Evolutionary conservation across 2,888 invertebrate genomes (phyloP).

Genomic region (Strigamia transsilvanica): DNA sequence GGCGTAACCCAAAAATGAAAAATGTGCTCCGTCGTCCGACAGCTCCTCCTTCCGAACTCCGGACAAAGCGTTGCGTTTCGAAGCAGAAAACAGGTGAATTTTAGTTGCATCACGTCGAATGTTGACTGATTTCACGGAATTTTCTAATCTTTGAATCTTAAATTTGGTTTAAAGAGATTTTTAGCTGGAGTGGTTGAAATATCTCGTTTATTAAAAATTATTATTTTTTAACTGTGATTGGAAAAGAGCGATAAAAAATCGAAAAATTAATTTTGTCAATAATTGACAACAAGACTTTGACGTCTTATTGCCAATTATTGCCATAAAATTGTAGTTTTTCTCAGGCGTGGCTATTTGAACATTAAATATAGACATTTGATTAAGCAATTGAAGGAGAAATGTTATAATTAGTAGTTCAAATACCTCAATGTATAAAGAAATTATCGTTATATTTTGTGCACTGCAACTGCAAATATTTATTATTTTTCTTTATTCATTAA

Average conservation of each 20-base stretch:
- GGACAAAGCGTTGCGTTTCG: no score
- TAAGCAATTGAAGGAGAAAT: not conserved
- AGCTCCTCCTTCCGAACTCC: no score
- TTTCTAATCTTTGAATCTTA: not conserved
- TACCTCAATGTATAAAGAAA: not conserved
- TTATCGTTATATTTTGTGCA: not conserved
- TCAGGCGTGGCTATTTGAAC: not conserved
- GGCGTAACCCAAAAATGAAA: no score
- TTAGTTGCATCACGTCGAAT: not conserved
- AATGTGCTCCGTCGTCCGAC: no score
- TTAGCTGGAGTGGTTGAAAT: no score
- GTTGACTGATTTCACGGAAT: not conserved
- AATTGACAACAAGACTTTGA: no score
- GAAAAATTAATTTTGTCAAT: not conserved
- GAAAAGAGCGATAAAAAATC: no score
- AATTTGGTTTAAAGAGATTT: not conserved
- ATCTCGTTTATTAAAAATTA: no score
- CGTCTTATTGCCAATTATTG: no score
- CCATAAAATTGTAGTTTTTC: not conserved
- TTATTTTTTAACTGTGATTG: no score
- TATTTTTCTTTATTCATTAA: not conserved
- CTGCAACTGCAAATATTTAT: not conserved
- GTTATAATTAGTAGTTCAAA: not conserved
- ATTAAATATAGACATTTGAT: not conserved
- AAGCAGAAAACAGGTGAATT: not conserved